phyloP scores from a whole-genome alignment of 2,797 vertebrate genomes.

The Falco rusticolus region DNA sequence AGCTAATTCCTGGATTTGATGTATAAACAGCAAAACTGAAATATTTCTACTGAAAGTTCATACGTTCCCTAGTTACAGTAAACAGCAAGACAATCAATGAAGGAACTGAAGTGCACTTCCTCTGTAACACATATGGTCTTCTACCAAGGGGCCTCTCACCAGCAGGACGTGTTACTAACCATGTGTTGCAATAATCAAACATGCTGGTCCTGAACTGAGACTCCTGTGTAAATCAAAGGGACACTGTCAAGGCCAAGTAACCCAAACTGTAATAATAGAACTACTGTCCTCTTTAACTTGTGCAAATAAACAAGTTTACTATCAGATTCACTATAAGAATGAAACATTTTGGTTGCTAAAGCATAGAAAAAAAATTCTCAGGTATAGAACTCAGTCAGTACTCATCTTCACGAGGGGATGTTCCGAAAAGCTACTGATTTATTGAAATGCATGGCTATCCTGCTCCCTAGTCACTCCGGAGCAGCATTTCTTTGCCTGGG shows the following conservation, averaged over 20 bases:
- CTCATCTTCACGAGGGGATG: background rate
- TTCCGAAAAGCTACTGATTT: background rate
- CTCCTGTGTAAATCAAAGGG: background rate
- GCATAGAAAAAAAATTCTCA: background rate
- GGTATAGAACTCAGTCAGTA: background rate
- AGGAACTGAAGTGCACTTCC: background rate
- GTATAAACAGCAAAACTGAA: background rate
- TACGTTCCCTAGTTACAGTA: conserved; percentile 17
- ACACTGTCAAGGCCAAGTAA: background rate
- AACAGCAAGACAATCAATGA: background rate
- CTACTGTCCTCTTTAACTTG: background rate
- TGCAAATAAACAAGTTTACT: background rate
- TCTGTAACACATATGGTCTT: background rate
- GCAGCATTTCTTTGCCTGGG: background rate
- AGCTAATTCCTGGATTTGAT: background rate
- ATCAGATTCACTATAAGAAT: background rate
- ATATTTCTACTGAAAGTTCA: background rate
- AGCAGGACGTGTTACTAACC: background rate
- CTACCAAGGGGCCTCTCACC: background rate
- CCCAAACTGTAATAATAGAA: background rate
- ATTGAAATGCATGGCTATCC: background rate
- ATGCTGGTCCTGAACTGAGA: background rate
- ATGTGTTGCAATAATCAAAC: background rate
- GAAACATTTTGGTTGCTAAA: background rate
- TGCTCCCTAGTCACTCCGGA: background rate